A percentile compares a stretch with the other conserved stretches of the same genome.
Evolutionary conservation across 2,888 invertebrate genomes (phyloP).

Genomic region (Colostygia pectinataria): DNA sequence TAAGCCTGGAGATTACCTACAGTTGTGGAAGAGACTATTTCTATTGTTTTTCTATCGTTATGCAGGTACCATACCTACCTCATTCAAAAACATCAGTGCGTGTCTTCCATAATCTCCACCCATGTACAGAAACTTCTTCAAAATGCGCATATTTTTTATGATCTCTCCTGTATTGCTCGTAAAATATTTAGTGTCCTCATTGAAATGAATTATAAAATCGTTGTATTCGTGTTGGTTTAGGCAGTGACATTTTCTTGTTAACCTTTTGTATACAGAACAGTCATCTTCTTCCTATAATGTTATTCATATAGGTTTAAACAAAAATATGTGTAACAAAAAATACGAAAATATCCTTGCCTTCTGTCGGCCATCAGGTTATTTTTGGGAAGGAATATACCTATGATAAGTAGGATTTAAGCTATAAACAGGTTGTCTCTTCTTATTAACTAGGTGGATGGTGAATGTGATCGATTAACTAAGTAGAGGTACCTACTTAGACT

Average conservation of each 20-base stretch:
- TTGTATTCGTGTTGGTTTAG: slow-evolving; percentile 62
- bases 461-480: too few relatives aligned
- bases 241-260: slow-evolving; percentile 68
- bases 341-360: too few relatives aligned
- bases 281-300: slow-evolving; percentile 57
- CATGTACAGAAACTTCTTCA: slow-evolving; percentile 73
- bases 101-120: slow-evolving; percentile 61
- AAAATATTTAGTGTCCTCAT: slow-evolving; percentile 60
- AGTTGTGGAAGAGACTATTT: too few relatives aligned
- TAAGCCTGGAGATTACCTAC: too few relatives aligned
- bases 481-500: not conserved
- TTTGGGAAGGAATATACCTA: too few relatives aligned
- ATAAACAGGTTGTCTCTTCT: too few relatives aligned
- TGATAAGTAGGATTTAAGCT: too few relatives aligned
- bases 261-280: slow-evolving; percentile 66
- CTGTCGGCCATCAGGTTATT: too few relatives aligned
- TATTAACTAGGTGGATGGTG: too few relatives aligned
- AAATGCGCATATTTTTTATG: slow-evolving; percentile 67
- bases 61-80: slow-evolving; percentile 52
- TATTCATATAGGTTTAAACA: too few relatives aligned
- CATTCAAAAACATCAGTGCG: slow-evolving; percentile 66
- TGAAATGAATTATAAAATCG: slow-evolving; percentile 71
- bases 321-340: too few relatives aligned
- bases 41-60: too few relatives aligned
- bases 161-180: slow-evolving; percentile 65